Evolutionary conservation across 1,140 invertebrate genomes (phyloP).

Genomic region (Zaprionus davidi): DNA sequence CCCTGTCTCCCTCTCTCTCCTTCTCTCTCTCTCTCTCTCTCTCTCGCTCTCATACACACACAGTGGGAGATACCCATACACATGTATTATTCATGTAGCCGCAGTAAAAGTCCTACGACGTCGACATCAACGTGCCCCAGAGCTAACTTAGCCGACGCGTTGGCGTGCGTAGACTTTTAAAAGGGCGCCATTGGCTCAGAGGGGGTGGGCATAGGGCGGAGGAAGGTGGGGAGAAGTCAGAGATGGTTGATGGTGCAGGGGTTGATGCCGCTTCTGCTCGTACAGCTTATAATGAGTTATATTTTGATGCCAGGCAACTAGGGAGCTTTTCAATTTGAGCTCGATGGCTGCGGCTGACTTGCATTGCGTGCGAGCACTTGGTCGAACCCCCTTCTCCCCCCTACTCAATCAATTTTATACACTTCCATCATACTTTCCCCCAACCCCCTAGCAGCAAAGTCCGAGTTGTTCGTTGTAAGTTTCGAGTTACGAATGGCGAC

Average conservation of each 20-base stretch:
- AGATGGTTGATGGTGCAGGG: neutral
- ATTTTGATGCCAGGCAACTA: slow-evolving; percentile 45
- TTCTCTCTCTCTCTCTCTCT: neutral
- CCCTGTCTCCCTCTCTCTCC: neutral
- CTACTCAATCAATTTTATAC: neutral
- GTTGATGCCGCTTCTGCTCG: neutral
- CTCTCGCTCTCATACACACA: neutral
- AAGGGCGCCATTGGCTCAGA: slow-evolving; percentile 33
- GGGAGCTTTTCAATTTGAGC: slow-evolving; percentile 48
- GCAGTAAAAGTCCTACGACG: slow-evolving; percentile 71
- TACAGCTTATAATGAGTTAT: slow-evolving; percentile 50
- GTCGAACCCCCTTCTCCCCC: neutral
- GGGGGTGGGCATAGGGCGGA: neutral
- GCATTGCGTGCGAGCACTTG: slow-evolving; percentile 43
- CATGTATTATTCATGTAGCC: slow-evolving; percentile 78
- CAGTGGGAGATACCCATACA: slow-evolving; percentile 9
- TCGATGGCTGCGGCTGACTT: slow-evolving; percentile 43
- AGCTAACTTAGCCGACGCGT: slow-evolving; percentile 68
- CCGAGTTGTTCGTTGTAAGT: slow-evolving; percentile 2
- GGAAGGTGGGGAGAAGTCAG: neutral
- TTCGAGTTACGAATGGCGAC: neutral
- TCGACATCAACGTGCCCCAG: slow-evolving; percentile 60
- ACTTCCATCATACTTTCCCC: neutral
- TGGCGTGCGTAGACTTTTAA: slow-evolving; percentile 80
- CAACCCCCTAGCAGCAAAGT: neutral